Evolutionary conservation across 2,888 invertebrate species (phyloP).

Genomic region (Antheraea yamamai): DNA sequence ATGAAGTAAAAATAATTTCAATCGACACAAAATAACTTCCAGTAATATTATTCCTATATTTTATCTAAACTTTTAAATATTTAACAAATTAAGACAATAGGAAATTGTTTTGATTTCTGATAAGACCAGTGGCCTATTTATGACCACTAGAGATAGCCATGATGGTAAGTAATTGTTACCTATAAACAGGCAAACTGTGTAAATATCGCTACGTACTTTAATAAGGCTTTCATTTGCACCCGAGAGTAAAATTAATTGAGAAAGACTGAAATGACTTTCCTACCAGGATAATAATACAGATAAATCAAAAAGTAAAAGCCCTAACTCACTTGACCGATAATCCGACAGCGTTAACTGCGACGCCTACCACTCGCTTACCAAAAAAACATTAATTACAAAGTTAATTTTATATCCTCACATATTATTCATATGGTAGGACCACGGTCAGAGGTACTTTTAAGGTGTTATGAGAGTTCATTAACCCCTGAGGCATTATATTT

Average conservation of each 20-base stretch:
- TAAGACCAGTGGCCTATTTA: no score
- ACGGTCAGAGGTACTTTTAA: slow-evolving; percentile 14
- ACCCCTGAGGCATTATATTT: slow-evolving; percentile 49
- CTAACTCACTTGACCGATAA: neutral
- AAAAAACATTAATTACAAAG: slow-evolving; percentile 9
- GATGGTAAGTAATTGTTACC: neutral
- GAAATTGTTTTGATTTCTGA: no score
- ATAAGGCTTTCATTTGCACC: neutral
- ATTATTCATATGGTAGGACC: neutral
- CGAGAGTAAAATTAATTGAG: neutral
- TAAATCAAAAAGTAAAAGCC: neutral
- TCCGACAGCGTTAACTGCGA: slow-evolving; percentile 1
- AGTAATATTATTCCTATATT: no score
- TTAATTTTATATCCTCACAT: neutral
- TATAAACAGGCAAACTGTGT: neutral
- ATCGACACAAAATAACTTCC: no score
- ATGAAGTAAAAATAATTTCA: no score
- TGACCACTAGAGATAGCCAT: neutral
- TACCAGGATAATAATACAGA: neutral
- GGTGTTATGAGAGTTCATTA: slow-evolving; percentile 41
- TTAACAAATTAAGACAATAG: no score
- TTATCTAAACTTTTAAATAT: no score
- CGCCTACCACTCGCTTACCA: neutral
- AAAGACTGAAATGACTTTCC: neutral
- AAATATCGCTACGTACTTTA: no score